Evolutionary conservation across 2,888 invertebrate species (phyloP), one percentile per base, ranked within the genome.

Genomic region (Tetheella fluctuosa): DNA sequence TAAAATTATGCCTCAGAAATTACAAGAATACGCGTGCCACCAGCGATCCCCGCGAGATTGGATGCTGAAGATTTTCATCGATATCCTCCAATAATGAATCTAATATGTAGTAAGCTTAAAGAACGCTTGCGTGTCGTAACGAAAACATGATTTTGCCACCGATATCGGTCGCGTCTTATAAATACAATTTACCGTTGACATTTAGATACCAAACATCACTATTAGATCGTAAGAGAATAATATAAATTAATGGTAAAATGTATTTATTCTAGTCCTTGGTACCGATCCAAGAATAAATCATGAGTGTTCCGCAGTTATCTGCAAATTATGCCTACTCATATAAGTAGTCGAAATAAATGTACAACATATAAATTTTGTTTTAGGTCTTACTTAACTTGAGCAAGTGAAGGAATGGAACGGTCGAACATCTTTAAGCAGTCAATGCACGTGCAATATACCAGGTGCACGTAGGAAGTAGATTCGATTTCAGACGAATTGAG

Each of bases 1-100:
- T 92, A 92, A 92, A 92, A 93, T 93, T 92, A 93, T 92, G 88
- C 89, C 88, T 84, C 88, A 88, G 91, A 92, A 93, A 93, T 93
- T 92, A 93, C 93, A 91, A 92, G 90, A 91, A 92, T 88, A 90
- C 90, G 89, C 86, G 84, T 82, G 80, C 81, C 80, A 78, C 81
- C 81, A 86, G 82, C 84, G 82, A 86, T 88, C 87, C 80, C 83
- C 85, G 82, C 82, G 89, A 90, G 91, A 92, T 92, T 92, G 92
- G 92, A 90, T 89, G 84, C 78, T 85, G 81, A 83, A 86, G 87
- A 85, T 90, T 85, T 34, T 82, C 89, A 88, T 90, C 88, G 89
- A 90, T 90, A 89, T 88, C 85, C 79, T 81, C 80, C 84, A 80
- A 87, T 90, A 91, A 90, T 90, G 89, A 89, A 89, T 85, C 82